Base-by-base conservation (phyloP, 2,888 invertebrate genomes). In the Ichneumoninae sp. region DNA sequence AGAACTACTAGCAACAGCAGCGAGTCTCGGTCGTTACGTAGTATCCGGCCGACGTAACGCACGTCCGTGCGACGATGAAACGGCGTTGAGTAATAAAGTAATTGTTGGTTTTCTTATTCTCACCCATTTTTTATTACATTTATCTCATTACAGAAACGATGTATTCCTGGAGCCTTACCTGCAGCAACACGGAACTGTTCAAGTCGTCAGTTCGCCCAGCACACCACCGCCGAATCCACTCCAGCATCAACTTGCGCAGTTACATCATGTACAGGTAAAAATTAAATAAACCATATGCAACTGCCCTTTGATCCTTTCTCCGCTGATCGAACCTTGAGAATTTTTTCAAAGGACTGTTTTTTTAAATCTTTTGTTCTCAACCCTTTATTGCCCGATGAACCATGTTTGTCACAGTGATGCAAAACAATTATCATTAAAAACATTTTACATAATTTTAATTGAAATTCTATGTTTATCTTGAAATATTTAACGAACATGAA, bases 161-260 rank as follows among this genome's bases (percentile, higher is more conserved):
- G 95, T 96, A 86, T 97, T 97, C 93, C 95, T 97, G 91, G 97
- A 97, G 93, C 96, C 96, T 52, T 96, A 96, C 92, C 94, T 96
- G 87, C 96, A 96, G 85, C 91, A 93, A 83, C 93, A 93, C 80
- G 92, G 92, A 78, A 92, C 93, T 84, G 92, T 92, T 87, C 93
- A 92, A 88, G 92, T 92, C 86, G 92, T 91, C 91, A 92, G 89
- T 86, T 93, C 93, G 82, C 93, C 93, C 80, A 92, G 90, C 87
- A 93, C 93, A 80, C 92, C 93, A 76, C 93, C 93, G 84, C 93
- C 93, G 66, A 92, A 93, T 90, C 93, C 93, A 80, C 91, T 93
- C 80, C 93, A 93, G 82, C 93, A 91, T 89, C 95, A 95, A 90
- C 93, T 95, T 91, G 94, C 95, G 89, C 95, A 95, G 79, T 92